These are phyloP conservation scores for Glyptemys insculpta DNA, from an alignment of 2,797 vertebrate genomes.

Conservation along the genomic window DNA sequence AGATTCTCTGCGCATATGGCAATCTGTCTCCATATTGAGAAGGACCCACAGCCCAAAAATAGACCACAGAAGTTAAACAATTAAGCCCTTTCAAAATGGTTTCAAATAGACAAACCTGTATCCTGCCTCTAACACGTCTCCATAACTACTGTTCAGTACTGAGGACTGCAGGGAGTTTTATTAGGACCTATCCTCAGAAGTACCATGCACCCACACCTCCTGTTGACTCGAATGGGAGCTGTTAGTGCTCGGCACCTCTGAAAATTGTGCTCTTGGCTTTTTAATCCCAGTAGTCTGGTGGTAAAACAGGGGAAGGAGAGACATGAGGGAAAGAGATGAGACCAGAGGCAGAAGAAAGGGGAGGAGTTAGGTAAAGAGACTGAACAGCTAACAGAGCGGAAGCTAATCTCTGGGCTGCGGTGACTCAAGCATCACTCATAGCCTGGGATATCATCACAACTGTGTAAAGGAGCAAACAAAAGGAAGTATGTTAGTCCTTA, in stretches of 20 bases:
- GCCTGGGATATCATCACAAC: slow-evolving; percentile 63
- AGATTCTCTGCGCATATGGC: neutral
- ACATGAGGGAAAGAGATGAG: neutral
- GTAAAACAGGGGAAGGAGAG: neutral
- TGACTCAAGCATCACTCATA: slow-evolving; percentile 41
- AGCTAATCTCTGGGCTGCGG: slow-evolving; percentile 29
- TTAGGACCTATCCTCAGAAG: neutral
- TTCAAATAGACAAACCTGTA: neutral
- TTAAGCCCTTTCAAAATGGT: neutral
- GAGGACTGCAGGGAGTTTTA: neutral
- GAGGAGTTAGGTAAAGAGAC: neutral
- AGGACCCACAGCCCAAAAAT: neutral
- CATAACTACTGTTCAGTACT: neutral
- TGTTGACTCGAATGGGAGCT: neutral
- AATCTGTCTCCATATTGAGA: neutral
- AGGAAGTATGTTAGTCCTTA: slow-evolving; percentile 6
- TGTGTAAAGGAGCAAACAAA: slow-evolving; percentile 47
- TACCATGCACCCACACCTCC: neutral
- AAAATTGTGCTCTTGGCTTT: neutral
- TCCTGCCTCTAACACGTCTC: neutral
- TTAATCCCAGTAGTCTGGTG: neutral
- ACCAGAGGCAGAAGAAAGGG: neutral
- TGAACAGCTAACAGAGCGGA: slow-evolving; percentile 57
- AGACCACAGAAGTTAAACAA: neutral
- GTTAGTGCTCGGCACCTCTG: neutral